phyloP scores from a whole-genome alignment of 2,888 invertebrate species.

The Athalia circularis region DNA sequence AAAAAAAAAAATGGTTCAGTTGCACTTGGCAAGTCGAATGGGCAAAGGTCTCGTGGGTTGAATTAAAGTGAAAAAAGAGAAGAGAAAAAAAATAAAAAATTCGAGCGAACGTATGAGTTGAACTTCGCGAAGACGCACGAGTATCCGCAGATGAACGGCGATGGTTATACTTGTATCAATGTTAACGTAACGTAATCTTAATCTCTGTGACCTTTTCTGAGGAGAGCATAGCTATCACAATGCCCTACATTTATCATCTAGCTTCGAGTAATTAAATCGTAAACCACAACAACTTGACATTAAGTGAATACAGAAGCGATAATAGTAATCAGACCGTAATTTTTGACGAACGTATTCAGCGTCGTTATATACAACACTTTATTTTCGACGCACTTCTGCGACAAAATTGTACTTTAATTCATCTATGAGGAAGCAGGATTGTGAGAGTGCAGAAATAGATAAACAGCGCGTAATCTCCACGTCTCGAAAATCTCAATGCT shows the following conservation, averaged over 20 bases:
- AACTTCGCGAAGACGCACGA: slow-evolving; percentile 8
- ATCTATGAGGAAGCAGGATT: too few relatives aligned
- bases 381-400: not conserved
- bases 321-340: not conserved
- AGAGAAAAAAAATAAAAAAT: not conserved
- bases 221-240: slow-evolving; percentile 57
- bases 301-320: slow-evolving; percentile 45
- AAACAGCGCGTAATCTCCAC: too few relatives aligned
- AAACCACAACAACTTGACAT: slow-evolving; percentile 61
- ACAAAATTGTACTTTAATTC: too few relatives aligned
- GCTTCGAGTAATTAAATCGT: slow-evolving; percentile 67
- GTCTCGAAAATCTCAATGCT: too few relatives aligned
- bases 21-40: not conserved
- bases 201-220: slow-evolving; percentile 64
- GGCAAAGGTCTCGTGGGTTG: too few relatives aligned
- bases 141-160: slow-evolving; percentile 4
- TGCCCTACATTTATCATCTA: slow-evolving; percentile 64
- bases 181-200: slow-evolving; percentile 55
- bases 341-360: not conserved
- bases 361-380: not conserved
- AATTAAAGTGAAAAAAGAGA: not conserved
- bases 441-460: too few relatives aligned
- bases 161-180: slow-evolving; percentile 2
- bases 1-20: not conserved
- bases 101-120: not conserved